These are phyloP conservation scores for Macropis europaea DNA, from an alignment of 2,888 invertebrate species.

Conservation along the genomic window DNA sequence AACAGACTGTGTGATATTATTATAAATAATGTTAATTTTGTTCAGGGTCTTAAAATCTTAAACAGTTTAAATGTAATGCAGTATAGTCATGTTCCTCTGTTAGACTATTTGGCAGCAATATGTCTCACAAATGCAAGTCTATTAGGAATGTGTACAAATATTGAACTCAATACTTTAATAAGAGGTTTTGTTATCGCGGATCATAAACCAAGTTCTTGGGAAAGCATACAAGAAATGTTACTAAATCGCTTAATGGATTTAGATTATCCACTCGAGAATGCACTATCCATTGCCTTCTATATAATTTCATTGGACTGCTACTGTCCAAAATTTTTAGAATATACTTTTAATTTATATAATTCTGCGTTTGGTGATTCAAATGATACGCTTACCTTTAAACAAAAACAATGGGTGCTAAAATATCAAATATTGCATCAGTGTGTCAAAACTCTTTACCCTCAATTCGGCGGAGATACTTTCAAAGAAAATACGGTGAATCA, in stretches of 20 bases:
- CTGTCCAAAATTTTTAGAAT: constrained; percentile 81
- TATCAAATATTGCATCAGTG: constrained; percentile 82
- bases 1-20: constrained; percentile 80
- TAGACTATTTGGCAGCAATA: constrained; percentile 82
- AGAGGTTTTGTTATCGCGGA: constrained; percentile 83
- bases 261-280: neutral
- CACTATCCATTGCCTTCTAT: constrained; percentile 81
- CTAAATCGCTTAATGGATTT: constrained; percentile 65
- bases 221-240: constrained; percentile 79
- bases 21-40: constrained; percentile 79
- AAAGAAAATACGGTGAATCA: neutral
- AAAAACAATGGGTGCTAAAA: too few species aligned
- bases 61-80: constrained; percentile 70
- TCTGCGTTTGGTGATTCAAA: neutral
- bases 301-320: constrained; percentile 83
- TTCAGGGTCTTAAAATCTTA: constrained; percentile 79
- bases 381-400: too few species aligned
- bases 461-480: constrained; percentile 70
- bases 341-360: constrained; percentile 80
- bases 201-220: constrained; percentile 83
- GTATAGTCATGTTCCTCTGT: constrained; percentile 82
- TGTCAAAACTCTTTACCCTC: constrained; percentile 80
- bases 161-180: constrained; percentile 81
- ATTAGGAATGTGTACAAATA: constrained; percentile 78
- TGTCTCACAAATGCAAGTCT: constrained; percentile 79